Base-by-base conservation (phyloP, 2,797 vertebrate genomes). In the Craterocephalus amniculus region DNA sequence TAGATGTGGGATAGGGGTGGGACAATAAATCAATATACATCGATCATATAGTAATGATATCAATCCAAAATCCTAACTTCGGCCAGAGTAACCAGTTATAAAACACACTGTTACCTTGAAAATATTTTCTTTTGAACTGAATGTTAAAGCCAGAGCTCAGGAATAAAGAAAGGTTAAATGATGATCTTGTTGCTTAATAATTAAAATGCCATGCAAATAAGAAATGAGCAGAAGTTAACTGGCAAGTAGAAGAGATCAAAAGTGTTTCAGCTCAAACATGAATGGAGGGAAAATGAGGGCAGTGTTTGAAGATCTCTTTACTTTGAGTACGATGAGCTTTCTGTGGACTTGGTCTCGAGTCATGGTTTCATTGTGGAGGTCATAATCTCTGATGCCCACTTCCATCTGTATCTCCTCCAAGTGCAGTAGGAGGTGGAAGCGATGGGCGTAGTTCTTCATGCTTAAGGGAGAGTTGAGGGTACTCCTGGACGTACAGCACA, bases 351-450 rank as follows among this genome's bases (percentile, higher is more conserved):
- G 70, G 67, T 97, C 94, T 71, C 18, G 79, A 63, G 72, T 91
- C 96, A 99, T 96, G 74, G 89, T 78, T 69, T 94, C 93, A 0
- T 87, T 72, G 34, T 74, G 69, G 78, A 96, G 88, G 91, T 97
- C 93, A 0, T 97, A 98, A 76, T 92, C 95, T 34, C 91, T 90
- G 85, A 98, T 96, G 80, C 98, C 96, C 56, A 90, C 90, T 79
- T 97, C 96, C 96, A 96, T 97, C 91, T 98, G 96, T 62, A 97
- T 93, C 90, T 99, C 97, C 71, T 99, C 97, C 72, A 98, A 88
- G 86, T 98, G 89, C n/a, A 99, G 92, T 73, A 98, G 92, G 63
- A 95, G 92, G 68, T 92, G 91, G 76, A 97, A 95, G 58, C 93
- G 94, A 67, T 77, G 11, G 2, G 71, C 11, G 35, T 98, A 98